Conservation (phyloP, 2,113 vertebrate species). For the Trematomus loennbergii region DNA sequence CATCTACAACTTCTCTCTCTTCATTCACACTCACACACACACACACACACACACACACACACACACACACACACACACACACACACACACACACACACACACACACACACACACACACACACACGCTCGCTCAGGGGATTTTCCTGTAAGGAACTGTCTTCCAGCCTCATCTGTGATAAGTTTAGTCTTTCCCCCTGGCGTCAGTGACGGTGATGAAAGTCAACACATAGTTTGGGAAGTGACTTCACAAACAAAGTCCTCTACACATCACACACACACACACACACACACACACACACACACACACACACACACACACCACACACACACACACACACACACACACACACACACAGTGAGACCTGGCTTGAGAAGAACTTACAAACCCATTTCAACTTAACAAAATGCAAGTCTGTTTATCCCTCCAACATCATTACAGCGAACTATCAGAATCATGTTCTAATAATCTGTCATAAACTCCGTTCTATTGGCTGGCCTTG, state of each 20-base stretch:
- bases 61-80: too few relatives aligned
- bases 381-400: background rate
- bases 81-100: constrained; percentile 1
- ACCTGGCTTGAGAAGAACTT: background rate
- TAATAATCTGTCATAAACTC: background rate
- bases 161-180: constrained; percentile 45
- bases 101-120: background rate
- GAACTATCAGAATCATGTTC: background rate
- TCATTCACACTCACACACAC: background rate
- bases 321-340: too few relatives aligned
- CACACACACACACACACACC: too few relatives aligned
- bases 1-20: constrained; percentile 10
- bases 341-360: too few relatives aligned
- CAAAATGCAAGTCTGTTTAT: background rate
- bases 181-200: constrained; percentile 44
- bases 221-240: constrained; percentile 15
- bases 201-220: constrained; percentile 41
- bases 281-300: constrained; percentile 1
- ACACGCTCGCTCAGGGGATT: background rate
- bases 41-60: background rate
- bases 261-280: background rate
- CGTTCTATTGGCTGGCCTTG: too few relatives aligned
- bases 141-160: constrained; percentile 43
- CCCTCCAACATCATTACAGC: background rate
- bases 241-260: background rate